A percentile compares a stretch with the other conserved stretches of the same genome.
Conservation (phyloP, 2,797 vertebrate genomes). For the Heteromormyrus szaboi region DNA sequence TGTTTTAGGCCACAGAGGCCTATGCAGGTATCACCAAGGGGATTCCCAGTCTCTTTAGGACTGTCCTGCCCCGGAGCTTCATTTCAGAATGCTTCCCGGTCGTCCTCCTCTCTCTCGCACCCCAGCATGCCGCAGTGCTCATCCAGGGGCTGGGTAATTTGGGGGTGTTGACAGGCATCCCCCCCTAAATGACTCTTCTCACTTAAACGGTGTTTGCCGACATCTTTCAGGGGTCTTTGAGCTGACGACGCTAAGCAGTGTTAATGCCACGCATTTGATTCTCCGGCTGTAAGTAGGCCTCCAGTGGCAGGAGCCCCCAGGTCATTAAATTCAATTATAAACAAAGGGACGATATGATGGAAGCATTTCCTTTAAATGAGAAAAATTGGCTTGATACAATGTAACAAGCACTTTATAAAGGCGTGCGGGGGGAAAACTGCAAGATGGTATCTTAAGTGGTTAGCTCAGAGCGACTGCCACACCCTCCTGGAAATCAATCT, state of each 20-base stretch:
- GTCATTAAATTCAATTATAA: background rate
- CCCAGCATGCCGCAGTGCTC: background rate
- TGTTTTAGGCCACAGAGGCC: background rate
- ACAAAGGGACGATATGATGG: background rate
- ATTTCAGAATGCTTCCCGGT: background rate
- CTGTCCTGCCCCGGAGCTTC: background rate
- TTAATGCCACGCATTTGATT: constrained; percentile 35
- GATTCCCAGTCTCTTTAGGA: background rate
- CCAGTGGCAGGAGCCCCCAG: background rate
- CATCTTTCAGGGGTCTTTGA: constrained; percentile 47
- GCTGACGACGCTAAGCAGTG: constrained; percentile 45
- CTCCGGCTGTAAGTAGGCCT: background rate
- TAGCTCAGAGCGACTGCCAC: background rate
- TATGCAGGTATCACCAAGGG: too few relatives aligned
- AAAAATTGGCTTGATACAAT: background rate
- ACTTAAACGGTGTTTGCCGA: constrained; percentile 44
- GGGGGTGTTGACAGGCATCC: constrained; percentile 45
- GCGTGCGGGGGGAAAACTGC: background rate
- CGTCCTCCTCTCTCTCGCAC: background rate
- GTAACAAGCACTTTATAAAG: background rate
- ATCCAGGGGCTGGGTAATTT: constrained; percentile 34
- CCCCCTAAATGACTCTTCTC: constrained; percentile 46
- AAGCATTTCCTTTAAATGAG: background rate
- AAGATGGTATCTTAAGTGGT: background rate
- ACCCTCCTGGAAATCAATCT: background rate